Conservation (phyloP, 2,797 vertebrate genomes). For the Micropoecilia bifurca region DNA sequence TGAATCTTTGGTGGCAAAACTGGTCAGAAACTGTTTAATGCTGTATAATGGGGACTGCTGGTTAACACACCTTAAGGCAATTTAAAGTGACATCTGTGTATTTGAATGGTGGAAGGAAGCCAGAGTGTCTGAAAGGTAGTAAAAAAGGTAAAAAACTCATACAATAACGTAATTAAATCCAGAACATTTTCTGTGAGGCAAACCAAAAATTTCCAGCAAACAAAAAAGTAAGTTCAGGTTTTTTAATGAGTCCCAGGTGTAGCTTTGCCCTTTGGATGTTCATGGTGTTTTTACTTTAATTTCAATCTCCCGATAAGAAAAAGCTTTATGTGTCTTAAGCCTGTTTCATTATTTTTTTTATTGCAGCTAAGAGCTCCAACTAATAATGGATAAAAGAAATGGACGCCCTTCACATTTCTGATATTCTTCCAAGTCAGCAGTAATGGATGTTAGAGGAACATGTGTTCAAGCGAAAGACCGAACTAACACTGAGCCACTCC, state of each 20-base stretch:
- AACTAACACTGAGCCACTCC: not conserved
- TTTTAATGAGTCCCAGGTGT: not conserved
- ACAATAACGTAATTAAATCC: not conserved
- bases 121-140: not conserved
- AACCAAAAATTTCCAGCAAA: not conserved
- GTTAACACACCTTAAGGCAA: not conserved
- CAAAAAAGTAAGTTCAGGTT: not conserved
- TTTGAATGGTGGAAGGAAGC: not conserved
- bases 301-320: not conserved
- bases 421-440: not conserved
- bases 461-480: not conserved
- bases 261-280: not conserved
- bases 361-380: not conserved
- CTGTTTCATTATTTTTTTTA: not conserved
- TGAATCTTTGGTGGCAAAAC: not conserved
- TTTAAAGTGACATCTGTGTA: not conserved
- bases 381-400: not conserved
- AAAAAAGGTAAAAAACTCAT: not conserved
- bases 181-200: not conserved
- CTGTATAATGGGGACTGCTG: not conserved
- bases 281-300: not conserved
- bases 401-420: not conserved
- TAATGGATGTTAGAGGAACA: not conserved
- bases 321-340: not conserved
- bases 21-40: not conserved